phyloP scores from a whole-genome alignment of 2,113 vertebrate species.

The Indicator maculatus region DNA sequence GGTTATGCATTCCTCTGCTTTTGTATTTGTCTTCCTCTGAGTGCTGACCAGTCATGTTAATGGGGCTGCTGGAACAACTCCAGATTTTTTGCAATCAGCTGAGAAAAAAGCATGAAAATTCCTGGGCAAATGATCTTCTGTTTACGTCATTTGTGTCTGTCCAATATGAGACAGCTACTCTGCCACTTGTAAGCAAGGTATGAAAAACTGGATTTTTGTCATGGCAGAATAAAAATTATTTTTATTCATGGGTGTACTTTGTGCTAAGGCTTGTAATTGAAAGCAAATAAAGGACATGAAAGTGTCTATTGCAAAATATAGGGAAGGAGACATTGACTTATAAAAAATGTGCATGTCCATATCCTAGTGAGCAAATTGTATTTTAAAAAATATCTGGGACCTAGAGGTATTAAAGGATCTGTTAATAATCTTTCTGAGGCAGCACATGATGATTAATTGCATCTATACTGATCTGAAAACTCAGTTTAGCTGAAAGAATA shows the following conservation, averaged over 20 bases:
- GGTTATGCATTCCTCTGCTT: neutral
- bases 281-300: neutral
- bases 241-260: neutral
- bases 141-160: neutral
- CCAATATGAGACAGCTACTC: neutral
- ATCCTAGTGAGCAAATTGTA: neutral
- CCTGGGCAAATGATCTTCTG: neutral
- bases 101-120: slow-evolving; percentile 7
- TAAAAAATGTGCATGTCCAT: neutral
- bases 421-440: neutral
- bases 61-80: slow-evolving; percentile 40
- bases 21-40: slow-evolving; percentile 12
- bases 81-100: neutral
- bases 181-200: neutral
- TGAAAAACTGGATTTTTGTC: neutral
- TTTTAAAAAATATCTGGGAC: neutral
- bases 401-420: neutral
- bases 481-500: neutral
- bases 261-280: neutral
- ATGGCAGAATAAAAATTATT: neutral
- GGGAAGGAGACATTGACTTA: neutral
- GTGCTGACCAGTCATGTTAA: neutral
- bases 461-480: neutral
- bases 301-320: neutral
- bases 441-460: neutral